These are phyloP conservation scores for Polyommatus icarus DNA, from an alignment of 2,888 invertebrate genomes.

Conservation along the genomic window DNA sequence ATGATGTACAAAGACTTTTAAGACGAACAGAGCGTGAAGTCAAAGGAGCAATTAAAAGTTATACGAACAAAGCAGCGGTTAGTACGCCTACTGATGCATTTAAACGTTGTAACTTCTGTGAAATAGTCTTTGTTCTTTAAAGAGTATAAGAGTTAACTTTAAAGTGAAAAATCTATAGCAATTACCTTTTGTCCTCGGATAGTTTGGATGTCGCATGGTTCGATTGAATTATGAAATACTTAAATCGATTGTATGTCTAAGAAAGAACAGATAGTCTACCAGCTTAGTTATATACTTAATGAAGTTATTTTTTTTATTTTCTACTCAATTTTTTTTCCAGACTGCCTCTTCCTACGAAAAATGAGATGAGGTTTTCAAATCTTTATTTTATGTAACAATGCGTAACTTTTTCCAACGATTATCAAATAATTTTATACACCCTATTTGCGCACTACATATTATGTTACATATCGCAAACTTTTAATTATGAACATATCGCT, in stretches of 20 bases:
- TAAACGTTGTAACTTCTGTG: slow-evolving; percentile 42
- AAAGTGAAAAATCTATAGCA: neutral
- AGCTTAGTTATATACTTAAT: too few relatives aligned
- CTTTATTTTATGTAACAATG: too few relatives aligned
- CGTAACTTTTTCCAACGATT: too few relatives aligned
- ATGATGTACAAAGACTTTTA: slow-evolving; percentile 32
- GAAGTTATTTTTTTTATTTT: too few relatives aligned
- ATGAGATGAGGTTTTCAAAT: too few relatives aligned
- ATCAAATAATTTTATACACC: neutral
- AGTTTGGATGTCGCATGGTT: neutral
- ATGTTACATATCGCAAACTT: neutral
- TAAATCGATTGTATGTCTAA: neutral
- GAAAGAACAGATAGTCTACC: neutral
- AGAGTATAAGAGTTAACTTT: neutral
- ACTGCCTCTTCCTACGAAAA: too few relatives aligned
- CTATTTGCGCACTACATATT: neutral
- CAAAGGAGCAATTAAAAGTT: slow-evolving; percentile 71
- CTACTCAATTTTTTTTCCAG: too few relatives aligned
- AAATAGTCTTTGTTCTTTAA: slow-evolving; percentile 25
- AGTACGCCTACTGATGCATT: slow-evolving; percentile 55
- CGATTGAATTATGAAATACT: neutral
- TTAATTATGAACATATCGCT: slow-evolving; percentile 3
- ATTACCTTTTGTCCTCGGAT: neutral
- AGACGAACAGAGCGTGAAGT: slow-evolving; percentile 51
- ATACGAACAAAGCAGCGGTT: slow-evolving; percentile 55